A percentile compares a stretch with the other conserved stretches of the same genome.
These are phyloP conservation scores for Gouania willdenowi DNA, from an alignment of 2,797 vertebrate genomes.

Conservation along the genomic window DNA sequence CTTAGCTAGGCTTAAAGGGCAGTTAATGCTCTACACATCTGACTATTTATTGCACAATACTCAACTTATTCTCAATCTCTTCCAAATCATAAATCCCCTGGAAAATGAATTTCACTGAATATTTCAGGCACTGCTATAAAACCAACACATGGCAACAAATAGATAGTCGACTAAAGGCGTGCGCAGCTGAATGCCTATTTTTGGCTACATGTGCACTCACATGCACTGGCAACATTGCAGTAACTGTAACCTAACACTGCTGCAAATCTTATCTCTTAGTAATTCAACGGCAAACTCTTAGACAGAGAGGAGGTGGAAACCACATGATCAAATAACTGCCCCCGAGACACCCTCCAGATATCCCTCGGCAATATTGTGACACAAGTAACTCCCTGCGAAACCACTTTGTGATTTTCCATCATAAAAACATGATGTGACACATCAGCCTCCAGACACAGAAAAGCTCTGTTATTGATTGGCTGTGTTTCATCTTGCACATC, in stretches of 20 bases:
- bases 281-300: background rate
- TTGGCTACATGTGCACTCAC: background rate
- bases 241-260: slow-evolving; percentile 16
- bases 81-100: background rate
- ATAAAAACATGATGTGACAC: background rate
- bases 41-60: slow-evolving; percentile 15
- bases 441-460: background rate
- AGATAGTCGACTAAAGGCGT: background rate
- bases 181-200: slow-evolving; percentile 36
- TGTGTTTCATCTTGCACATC: background rate
- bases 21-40: slow-evolving; percentile 2
- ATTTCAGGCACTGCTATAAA: slow-evolving; percentile 1
- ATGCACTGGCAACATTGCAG: slow-evolving; percentile 5
- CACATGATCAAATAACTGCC: slow-evolving; percentile 14
- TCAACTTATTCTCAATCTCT: background rate
- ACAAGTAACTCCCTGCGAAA: background rate
- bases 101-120: too few relatives aligned
- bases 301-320: background rate
- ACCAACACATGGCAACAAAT: slow-evolving; percentile 4
- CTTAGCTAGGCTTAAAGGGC: slow-evolving; percentile 26
- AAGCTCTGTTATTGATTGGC: background rate
- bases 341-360: background rate
- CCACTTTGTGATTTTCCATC: background rate
- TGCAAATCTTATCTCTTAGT: slow-evolving; percentile 8
- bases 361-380: background rate